Conservation (phyloP, 2,113 vertebrate species). For the Bufo gargarizans region DNA sequence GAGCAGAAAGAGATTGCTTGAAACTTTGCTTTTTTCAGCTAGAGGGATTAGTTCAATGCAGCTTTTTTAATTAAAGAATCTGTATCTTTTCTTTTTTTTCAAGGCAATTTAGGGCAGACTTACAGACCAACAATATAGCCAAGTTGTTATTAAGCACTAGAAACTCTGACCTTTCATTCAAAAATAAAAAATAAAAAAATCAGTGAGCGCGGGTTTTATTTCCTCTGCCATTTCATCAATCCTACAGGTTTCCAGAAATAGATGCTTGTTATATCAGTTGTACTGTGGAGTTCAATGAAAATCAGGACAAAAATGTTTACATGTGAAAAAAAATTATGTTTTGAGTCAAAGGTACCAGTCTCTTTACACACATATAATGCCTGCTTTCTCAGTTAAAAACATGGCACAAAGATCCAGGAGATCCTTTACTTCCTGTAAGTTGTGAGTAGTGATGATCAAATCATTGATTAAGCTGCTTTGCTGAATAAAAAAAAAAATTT, state of each 20-base stretch:
- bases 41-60: slow-evolving; percentile 86
- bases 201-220: slow-evolving; percentile 50
- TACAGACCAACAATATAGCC: slow-evolving; percentile 72
- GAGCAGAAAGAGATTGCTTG: slow-evolving; percentile 85
- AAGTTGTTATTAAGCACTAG: slow-evolving; percentile 72
- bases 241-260: neutral
- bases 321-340: slow-evolving; percentile 51
- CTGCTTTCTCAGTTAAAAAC: no score
- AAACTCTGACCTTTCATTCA: slow-evolving; percentile 66
- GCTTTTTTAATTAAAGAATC: slow-evolving; percentile 96
- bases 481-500: no score
- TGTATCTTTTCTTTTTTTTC: slow-evolving; percentile 78
- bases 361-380: neutral
- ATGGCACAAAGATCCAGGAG: no score
- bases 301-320: neutral
- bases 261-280: slow-evolving; percentile 14
- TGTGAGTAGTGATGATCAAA: no score
- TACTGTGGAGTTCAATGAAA: slow-evolving; percentile 8
- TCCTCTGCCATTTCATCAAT: neutral
- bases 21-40: slow-evolving; percentile 85
- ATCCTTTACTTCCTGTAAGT: no score
- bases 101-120: slow-evolving; percentile 76
- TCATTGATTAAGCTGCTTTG: no score
- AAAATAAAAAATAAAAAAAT: slow-evolving; percentile 47
- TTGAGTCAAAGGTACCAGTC: slow-evolving; percentile 59